Conservation (phyloP, 2,113 vertebrate genomes). For the Colossoma macropomum region DNA sequence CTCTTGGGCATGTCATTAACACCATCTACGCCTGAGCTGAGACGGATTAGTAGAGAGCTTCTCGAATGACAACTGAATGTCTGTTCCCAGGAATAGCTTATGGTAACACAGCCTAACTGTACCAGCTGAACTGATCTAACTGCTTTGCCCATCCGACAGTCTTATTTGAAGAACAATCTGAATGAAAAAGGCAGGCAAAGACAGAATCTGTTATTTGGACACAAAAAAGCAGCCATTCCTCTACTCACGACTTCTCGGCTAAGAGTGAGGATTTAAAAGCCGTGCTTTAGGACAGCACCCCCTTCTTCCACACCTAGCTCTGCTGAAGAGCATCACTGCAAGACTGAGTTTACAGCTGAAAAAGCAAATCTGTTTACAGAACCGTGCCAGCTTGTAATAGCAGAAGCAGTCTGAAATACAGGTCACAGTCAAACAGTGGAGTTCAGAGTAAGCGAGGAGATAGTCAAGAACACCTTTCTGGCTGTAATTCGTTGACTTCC, state of each 20-base stretch:
- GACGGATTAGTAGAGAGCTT: constrained; percentile 55
- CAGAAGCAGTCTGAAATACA: background rate
- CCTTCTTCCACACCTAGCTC: background rate
- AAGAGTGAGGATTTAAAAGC: background rate
- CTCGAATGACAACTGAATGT: constrained; percentile 69
- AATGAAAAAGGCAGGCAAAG: background rate
- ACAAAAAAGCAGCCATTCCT: background rate
- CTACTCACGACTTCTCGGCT: background rate
- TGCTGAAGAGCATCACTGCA: background rate
- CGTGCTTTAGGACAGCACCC: background rate
- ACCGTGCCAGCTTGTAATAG: background rate
- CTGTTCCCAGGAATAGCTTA: constrained; percentile 64
- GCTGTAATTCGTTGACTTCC: background rate
- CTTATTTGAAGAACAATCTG: background rate
- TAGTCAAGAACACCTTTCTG: background rate
- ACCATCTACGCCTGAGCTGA: constrained; percentile 50
- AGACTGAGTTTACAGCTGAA: background rate
- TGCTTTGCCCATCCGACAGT: background rate
- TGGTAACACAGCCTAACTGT: background rate
- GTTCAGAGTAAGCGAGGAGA: background rate
- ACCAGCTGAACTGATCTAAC: background rate
- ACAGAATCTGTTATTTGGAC: background rate
- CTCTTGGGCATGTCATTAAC: constrained; percentile 46
- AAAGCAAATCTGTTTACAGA: constrained; percentile 1
- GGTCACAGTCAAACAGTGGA: background rate